Percentiles rank a stretch among this genome's conserved stretches.
Evolutionary conservation across 2,888 invertebrate species (phyloP).

Genomic region (Hemithea aestivaria): DNA sequence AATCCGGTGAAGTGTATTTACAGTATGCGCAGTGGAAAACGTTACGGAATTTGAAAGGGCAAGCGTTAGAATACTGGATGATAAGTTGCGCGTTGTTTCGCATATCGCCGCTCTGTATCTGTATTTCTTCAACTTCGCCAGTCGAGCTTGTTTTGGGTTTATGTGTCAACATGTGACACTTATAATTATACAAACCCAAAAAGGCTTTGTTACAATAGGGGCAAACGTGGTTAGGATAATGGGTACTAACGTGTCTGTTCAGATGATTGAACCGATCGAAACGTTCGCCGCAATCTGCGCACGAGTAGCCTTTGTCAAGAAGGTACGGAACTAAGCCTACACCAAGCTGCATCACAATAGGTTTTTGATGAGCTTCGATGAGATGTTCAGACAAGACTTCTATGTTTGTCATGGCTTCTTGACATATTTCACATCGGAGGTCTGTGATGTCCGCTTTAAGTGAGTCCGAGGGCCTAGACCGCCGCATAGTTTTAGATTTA

Average conservation of each 20-base stretch:
- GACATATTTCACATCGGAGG: conserved; percentile 45
- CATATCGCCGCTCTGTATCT: too few species aligned
- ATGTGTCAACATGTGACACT: conserved; percentile 53
- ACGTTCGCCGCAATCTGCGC: conserved; percentile 48
- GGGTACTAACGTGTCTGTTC: conserved; percentile 61
- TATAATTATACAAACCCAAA: conserved; percentile 45
- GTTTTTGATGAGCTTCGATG: conserved; percentile 42
- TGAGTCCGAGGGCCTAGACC: neutral
- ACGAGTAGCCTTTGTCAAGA: conserved; percentile 43
- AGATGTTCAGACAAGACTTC: conserved; percentile 52
- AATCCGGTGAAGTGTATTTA: conserved; percentile 6
- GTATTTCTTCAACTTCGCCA: too few species aligned
- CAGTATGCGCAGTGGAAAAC: conserved; percentile 11
- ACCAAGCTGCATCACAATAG: conserved; percentile 40
- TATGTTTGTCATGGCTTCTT: conserved; percentile 33
- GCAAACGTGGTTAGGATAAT: conserved; percentile 64
- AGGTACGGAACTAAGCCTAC: conserved; percentile 56
- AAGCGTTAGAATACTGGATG: too few species aligned
- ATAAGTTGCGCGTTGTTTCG: too few species aligned
- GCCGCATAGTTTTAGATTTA: conserved; percentile 30
- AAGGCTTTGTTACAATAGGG: conserved; percentile 63
- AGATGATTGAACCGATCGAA: conserved; percentile 58
- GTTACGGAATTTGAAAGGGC: too few species aligned
- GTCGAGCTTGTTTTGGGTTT: too few species aligned
- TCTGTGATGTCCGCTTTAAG: conserved; percentile 56